Base-by-base conservation (phyloP, 2,797 vertebrate genomes). In the Oryzias sinensis region DNA sequence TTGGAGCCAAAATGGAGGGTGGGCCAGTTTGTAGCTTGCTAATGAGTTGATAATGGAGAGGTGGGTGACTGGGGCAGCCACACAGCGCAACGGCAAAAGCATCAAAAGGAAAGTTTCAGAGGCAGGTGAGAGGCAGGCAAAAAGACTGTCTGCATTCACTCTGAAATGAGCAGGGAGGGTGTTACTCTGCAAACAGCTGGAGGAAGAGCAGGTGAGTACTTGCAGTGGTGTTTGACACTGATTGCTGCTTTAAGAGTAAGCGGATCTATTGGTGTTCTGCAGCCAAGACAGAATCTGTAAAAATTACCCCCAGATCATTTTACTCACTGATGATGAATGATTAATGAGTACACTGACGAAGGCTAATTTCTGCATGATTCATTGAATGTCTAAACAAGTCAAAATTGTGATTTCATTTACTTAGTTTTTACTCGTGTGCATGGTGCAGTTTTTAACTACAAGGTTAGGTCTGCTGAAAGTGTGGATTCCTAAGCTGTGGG, bases 1-100 rank as follows among this genome's bases (percentile, higher is more conserved):
- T 66, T 64, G 53, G 54, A 81, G 79, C 80, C 85, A 81, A 76
- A 76, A 83, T 78, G 71, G 71, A 73, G 83, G 83, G 76, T 79
- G 77, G 81, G 76, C 76, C 72, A 66, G 79, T 84, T 77, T 82
- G 66, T 76, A 83, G 76, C 63, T 53, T 29, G 4, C 70, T 89
- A 88, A 88, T 84, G 84, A 87, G 82, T 68, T 74, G 84, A 87
- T 88, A 88, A 89, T 88, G 76, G 76, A 82, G 79, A 80, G 80
- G 79, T 81, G 81, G 84, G 79, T 47, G 70, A 74, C 49, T 5
- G 49, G 60, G 74, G 70, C 72, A 49, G 5, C 64, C 77, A 68
- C 65, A 69, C 57, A 14, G 75, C 53, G 72, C 69, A 76, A 73
- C 46, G 61, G 65, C 56, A 68, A 48, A 53, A 25, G 51, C 62